Evolutionary conservation across 1,140 invertebrate species (phyloP).

Genomic region (Hyphantria cunea): DNA sequence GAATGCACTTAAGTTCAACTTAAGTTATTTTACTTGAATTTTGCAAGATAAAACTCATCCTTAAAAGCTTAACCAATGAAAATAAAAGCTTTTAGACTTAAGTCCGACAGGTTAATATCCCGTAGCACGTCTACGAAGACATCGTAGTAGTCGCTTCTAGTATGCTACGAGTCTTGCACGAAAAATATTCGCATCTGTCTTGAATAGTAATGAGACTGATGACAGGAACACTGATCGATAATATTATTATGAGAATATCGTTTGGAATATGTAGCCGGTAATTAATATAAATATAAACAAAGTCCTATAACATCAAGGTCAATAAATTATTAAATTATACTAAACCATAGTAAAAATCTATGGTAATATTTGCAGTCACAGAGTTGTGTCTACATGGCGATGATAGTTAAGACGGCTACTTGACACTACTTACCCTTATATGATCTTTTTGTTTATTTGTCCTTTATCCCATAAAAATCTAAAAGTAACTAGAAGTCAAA

Average conservation of each 20-base stretch:
- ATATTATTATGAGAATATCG: background rate
- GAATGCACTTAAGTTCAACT: constrained; percentile 25
- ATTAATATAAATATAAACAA: too few relatives aligned
- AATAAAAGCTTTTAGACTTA: constrained; percentile 23
- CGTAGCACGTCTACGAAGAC: constrained; percentile 27
- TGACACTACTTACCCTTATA: too few relatives aligned
- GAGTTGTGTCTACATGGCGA: too few relatives aligned
- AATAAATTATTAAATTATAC: too few relatives aligned
- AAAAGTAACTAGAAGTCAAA: too few relatives aligned
- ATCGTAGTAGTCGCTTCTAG: constrained; percentile 5
- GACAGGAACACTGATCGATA: background rate
- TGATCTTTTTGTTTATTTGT: too few relatives aligned
- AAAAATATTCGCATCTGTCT: constrained; percentile 18
- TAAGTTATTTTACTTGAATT: constrained; percentile 22
- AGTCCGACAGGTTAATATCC: constrained; percentile 28
- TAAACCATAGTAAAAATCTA: too few relatives aligned
- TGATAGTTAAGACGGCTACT: too few relatives aligned
- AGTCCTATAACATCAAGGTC: too few relatives aligned
- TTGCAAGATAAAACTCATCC: constrained; percentile 16
- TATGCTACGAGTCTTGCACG: constrained; percentile 18
- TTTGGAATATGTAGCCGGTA: too few relatives aligned
- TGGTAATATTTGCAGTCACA: too few relatives aligned
- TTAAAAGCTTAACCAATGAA: constrained; percentile 27
- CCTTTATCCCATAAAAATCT: too few relatives aligned
- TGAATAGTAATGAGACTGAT: constrained; percentile 18